phyloP scores from a whole-genome alignment of 2,113 vertebrate species.

The Alexandromys fortis region DNA sequence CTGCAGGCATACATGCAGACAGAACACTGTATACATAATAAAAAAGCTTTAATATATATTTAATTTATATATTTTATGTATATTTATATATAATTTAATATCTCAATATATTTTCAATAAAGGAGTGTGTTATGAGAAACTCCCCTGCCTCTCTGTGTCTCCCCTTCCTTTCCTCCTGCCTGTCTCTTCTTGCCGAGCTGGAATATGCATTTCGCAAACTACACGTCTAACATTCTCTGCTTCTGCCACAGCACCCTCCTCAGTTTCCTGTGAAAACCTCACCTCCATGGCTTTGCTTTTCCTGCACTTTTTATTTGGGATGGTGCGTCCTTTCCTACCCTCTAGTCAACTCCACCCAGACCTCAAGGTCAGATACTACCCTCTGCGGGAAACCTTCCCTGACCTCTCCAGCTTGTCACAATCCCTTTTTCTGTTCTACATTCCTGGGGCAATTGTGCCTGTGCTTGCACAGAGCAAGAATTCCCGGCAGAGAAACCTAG shows the following conservation, averaged over 20 bases:
- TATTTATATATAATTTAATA: too few species aligned
- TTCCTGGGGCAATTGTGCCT: not conserved
- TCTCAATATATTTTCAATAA: not conserved
- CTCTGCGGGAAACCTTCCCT: not conserved
- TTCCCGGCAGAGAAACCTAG: not conserved
- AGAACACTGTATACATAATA: too few species aligned
- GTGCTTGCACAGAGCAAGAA: not conserved
- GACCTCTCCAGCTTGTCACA: not conserved
- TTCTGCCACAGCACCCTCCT: not conserved
- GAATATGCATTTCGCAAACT: not conserved
- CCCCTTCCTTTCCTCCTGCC: not conserved
- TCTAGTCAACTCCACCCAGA: not conserved
- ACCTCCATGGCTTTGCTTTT: not conserved
- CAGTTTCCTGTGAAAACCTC: constrained; percentile 6
- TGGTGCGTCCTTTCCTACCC: not conserved
- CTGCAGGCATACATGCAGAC: too few species aligned
- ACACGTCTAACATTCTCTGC: not conserved
- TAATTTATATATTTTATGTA: too few species aligned
- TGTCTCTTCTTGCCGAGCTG: not conserved
- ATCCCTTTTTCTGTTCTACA: not conserved
- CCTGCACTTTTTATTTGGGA: not conserved
- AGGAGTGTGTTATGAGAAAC: not conserved
- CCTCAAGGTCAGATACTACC: not conserved
- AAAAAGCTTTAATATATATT: too few species aligned
- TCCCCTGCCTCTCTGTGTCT: not conserved